These are phyloP conservation scores for Hemicordylus capensis DNA, from an alignment of 2,113 vertebrate genomes.

Conservation along the genomic window DNA sequence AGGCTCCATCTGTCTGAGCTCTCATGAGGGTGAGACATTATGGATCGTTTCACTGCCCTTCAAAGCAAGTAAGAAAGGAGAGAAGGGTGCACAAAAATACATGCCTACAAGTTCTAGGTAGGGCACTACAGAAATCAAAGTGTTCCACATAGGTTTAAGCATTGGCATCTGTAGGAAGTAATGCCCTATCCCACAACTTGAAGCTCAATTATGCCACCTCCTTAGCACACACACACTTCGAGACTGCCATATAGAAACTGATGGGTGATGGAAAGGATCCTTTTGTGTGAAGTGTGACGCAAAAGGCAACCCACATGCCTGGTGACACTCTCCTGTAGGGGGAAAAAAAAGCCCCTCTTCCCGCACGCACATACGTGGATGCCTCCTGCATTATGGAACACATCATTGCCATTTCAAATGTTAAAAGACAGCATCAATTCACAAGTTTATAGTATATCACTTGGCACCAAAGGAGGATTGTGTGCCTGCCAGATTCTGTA, in stretches of 20 bases:
- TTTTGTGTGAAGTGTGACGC: not conserved
- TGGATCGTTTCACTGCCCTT: not conserved
- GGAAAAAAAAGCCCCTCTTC: not conserved
- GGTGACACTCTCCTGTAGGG: not conserved
- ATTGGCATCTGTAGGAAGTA: not conserved
- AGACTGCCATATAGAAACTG: not conserved
- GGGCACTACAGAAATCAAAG: not conserved
- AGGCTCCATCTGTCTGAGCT: not conserved
- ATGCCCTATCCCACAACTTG: not conserved
- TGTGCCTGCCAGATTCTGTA: constrained; percentile 9
- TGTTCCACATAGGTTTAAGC: not conserved
- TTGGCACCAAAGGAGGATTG: not conserved
- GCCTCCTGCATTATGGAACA: constrained; percentile 1
- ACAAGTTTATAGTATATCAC: constrained; percentile 26
- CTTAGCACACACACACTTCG: not conserved
- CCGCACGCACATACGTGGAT: not conserved
- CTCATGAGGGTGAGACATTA: not conserved
- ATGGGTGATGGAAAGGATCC: not conserved
- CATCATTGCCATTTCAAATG: constrained; percentile 12
- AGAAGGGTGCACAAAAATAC: not conserved
- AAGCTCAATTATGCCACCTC: not conserved
- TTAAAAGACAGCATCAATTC: constrained; percentile 11
- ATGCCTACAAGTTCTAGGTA: not conserved
- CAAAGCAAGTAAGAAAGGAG: not conserved
- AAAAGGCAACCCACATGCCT: not conserved